Evolutionary conservation across 2,113 vertebrate species (phyloP).

Genomic region (Tricholaema leucomelas): DNA sequence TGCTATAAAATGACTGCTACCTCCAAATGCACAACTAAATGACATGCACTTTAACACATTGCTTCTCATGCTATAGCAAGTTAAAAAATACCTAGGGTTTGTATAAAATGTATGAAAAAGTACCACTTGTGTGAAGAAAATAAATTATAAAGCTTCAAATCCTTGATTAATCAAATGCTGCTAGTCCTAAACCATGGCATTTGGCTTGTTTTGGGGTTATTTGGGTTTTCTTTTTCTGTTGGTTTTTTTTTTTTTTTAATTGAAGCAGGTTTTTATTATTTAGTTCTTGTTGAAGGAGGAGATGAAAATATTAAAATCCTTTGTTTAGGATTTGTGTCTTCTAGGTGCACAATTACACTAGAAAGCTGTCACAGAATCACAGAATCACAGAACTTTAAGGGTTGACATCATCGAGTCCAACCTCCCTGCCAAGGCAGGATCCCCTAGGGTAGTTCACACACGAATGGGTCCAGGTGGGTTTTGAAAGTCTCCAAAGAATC

Average conservation of each 20-base stretch:
- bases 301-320: constrained; percentile 57
- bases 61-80: constrained; percentile 76
- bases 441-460: too few relatives aligned
- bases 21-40: constrained; percentile 80
- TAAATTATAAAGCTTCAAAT: constrained; percentile 69
- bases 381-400: too few relatives aligned
- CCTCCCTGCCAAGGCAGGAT: too few relatives aligned
- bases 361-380: not conserved
- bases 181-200: constrained; percentile 63
- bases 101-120: constrained; percentile 75
- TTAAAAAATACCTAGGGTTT: constrained; percentile 76
- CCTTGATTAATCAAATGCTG: constrained; percentile 63
- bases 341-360: not conserved
- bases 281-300: constrained; percentile 55
- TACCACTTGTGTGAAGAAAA: constrained; percentile 68
- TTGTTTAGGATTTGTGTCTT: constrained; percentile 17
- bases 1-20: constrained; percentile 81
- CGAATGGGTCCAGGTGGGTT: too few relatives aligned
- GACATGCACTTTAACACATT: constrained; percentile 81
- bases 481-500: too few relatives aligned
- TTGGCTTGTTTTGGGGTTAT: constrained; percentile 26
- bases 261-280: not conserved
- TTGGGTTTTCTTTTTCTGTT: too few relatives aligned
- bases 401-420: too few relatives aligned
- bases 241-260: not conserved